A percentile compares a stretch with the other conserved stretches of the same genome.
Conservation (phyloP, 1,140 invertebrate species). For the Rhyacophila brunnea region DNA sequence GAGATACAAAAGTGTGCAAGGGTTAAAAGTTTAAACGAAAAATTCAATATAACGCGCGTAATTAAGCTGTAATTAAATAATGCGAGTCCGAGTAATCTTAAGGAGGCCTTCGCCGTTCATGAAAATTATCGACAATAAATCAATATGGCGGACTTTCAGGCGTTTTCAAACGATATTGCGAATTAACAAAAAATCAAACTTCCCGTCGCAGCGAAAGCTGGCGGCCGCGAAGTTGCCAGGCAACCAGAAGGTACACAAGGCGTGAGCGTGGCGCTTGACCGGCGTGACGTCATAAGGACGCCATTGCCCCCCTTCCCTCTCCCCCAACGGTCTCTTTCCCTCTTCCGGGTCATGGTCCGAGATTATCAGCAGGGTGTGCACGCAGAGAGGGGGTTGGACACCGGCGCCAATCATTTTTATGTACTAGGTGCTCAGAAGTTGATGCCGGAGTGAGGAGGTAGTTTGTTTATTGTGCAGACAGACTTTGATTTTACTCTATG, state of each 20-base stretch:
- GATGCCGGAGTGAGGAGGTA: not conserved
- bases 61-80: no score
- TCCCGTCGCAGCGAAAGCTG: conserved; percentile 25
- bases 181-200: no score
- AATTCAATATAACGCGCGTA: no score
- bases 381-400: not conserved
- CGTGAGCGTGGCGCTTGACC: conserved; percentile 24
- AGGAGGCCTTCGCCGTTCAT: no score
- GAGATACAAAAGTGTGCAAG: no score
- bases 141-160: no score
- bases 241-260: conserved; percentile 32
- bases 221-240: conserved; percentile 26
- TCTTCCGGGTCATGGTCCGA: conserved; percentile 20
- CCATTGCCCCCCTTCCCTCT: conserved; percentile 10
- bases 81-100: no score
- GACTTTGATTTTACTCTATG: no score
- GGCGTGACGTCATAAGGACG: conserved; percentile 29
- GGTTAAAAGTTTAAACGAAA: no score
- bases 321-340: not conserved
- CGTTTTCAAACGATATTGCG: no score
- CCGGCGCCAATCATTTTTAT: not conserved
- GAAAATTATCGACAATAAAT: no score
- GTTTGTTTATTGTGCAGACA: not conserved
- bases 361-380: not conserved
- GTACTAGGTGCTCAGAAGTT: not conserved